phyloP scores from a whole-genome alignment of 2,888 invertebrate genomes.

The Pocota personata region DNA sequence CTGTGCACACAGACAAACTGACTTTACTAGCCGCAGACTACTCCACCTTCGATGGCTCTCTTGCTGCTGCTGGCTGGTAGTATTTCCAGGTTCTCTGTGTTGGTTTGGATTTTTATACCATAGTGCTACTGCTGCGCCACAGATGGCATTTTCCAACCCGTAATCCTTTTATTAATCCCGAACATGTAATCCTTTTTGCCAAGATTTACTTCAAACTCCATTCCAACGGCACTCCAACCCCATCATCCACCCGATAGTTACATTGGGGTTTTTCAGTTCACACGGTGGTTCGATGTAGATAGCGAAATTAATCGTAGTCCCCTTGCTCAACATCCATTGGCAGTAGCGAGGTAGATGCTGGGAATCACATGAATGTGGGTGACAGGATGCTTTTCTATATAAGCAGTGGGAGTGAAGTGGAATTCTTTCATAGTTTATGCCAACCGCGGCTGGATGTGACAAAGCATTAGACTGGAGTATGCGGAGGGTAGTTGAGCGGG shows the following conservation, averaged over 20 bases:
- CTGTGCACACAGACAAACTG: background rate
- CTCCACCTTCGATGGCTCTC: background rate
- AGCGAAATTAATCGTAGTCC: slow-evolving; percentile 59
- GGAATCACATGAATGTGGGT: slow-evolving; percentile 40
- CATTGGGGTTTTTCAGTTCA: slow-evolving; percentile 39
- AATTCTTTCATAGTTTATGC: slow-evolving; percentile 60
- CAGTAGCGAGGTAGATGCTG: slow-evolving; percentile 1
- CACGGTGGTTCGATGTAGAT: slow-evolving; percentile 60
- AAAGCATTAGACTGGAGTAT: slow-evolving; percentile 18
- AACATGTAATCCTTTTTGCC: slow-evolving; percentile 71
- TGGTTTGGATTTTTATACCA: slow-evolving; percentile 19
- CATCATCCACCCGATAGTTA: background rate
- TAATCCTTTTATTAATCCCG: slow-evolving; percentile 73
- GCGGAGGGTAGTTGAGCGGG: background rate
- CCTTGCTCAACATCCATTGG: background rate
- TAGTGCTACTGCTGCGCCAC: slow-evolving; percentile 50
- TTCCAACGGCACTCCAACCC: background rate
- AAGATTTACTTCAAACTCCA: slow-evolving; percentile 69
- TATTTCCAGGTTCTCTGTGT: slow-evolving; percentile 7
- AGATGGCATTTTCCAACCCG: slow-evolving; percentile 70
- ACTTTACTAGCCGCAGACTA: slow-evolving; percentile 11
- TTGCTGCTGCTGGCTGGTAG: background rate
- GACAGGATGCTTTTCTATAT: background rate
- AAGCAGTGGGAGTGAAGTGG: background rate
- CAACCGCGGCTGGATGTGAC: slow-evolving; percentile 55